These are phyloP conservation scores for Hyles euphorbiae DNA, from an alignment of 1,140 invertebrate species.

Conservation along the genomic window DNA sequence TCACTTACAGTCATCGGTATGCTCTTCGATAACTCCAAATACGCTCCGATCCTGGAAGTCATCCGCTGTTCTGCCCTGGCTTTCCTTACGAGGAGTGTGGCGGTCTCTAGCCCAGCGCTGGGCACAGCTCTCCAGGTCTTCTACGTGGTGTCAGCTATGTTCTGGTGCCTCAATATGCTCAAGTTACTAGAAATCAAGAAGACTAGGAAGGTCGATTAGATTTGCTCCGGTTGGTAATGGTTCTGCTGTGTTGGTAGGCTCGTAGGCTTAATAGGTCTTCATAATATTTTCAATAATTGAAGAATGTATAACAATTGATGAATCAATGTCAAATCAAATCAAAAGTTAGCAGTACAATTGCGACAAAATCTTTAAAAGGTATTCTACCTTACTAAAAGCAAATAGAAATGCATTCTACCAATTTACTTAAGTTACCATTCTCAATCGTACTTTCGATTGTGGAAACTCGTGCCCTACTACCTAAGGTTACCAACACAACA, in stretches of 20 bases:
- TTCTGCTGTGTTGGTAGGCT: not conserved
- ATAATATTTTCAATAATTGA: too few species aligned
- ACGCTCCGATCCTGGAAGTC: constrained; percentile 75
- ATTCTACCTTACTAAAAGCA: too few species aligned
- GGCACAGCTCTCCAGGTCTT: constrained; percentile 53
- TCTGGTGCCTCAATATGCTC: constrained; percentile 61
- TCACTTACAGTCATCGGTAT: constrained; percentile 82
- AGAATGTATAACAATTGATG: too few species aligned
- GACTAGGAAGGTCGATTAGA: constrained; percentile 42
- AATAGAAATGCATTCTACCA: too few species aligned
- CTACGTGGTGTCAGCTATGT: constrained; percentile 63
- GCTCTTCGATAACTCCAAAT: constrained; percentile 78
- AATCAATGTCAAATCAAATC: too few species aligned
- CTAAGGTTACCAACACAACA: too few species aligned
- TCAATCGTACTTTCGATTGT: too few species aligned
- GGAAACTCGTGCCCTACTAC: too few species aligned
- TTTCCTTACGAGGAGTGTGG: constrained; percentile 52
- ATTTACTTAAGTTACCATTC: too few species aligned
- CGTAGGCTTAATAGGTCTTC: too few species aligned
- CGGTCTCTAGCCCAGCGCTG: constrained; percentile 32
- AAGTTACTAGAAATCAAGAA: constrained; percentile 61
- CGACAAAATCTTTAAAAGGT: too few species aligned
- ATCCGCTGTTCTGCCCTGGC: constrained; percentile 74
- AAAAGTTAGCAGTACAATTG: too few species aligned
- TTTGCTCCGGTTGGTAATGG: not conserved